A percentile compares a stretch with the other conserved stretches of the same genome.
phyloP scores from a whole-genome alignment of 2,888 invertebrate species.

The Galeopsomyia nigrocyanea region DNA sequence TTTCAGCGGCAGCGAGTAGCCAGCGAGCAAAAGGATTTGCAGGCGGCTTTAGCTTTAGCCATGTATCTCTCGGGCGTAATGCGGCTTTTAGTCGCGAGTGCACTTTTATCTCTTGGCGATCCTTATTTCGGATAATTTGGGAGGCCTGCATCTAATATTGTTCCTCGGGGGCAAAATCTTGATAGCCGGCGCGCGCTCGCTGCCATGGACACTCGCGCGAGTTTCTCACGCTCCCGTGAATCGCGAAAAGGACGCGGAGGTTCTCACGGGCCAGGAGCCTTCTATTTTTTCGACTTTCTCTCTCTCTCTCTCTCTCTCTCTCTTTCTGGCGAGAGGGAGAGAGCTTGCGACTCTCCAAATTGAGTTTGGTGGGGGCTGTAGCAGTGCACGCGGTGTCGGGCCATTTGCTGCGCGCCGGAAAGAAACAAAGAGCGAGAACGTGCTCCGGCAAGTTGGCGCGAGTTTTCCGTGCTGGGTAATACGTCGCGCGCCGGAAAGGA shows the following conservation, averaged over 20 bases:
- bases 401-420: not conserved
- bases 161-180: no score
- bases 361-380: conserved; percentile 26
- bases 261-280: no score
- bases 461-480: conserved; percentile 44
- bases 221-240: no score
- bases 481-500: no score
- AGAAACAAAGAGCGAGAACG: conserved; percentile 38
- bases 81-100: no score
- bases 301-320: not conserved
- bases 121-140: no score
- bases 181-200: no score
- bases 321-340: not conserved
- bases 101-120: no score
- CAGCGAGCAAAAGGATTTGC: conserved; percentile 19
- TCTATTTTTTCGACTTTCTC: not conserved
- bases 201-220: no score
- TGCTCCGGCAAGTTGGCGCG: conserved; percentile 26
- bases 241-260: no score
- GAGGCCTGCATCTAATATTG: no score
- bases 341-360: conserved; percentile 17
- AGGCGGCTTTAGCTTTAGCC: conserved; percentile 3
- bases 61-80: conserved; percentile 6
- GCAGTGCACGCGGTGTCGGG: conserved; percentile 12
- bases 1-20: conserved; percentile 1